Evolutionary conservation across 2,113 vertebrate genomes (phyloP), one percentile per base, ranked within the genome.

Genomic region (Tragulus kanchil): DNA sequence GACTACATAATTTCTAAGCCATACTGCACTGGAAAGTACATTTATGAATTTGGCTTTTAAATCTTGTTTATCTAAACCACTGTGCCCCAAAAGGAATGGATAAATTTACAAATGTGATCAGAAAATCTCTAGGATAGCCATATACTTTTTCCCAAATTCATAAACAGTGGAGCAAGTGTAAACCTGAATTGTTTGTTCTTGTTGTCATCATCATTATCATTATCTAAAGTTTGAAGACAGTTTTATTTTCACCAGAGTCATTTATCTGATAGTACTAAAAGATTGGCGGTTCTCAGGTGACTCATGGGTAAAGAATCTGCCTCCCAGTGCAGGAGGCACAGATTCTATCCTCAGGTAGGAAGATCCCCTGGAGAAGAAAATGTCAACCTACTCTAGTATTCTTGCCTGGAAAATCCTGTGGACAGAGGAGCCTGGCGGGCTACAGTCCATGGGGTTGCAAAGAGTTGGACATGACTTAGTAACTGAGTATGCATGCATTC

Each of bases 1-100:
- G 75, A 26, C 45, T 65, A 48, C 17, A 25, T n/a, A 90, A 89
- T 94, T 84, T 97, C 75, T 87, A 92, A 97, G 75, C 77, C 15
- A 45, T n/a, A 3, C 5, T 88, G 9, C 54, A 89, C 1, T 42
- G 15, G 87, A 62, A 92, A 85, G 21, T 90, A 4, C 8, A 42
- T 84, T 36, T 75, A 16, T 28, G 84, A 73, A 64, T 93, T 94
- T 69, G 28, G 28, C 69, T 93, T 93, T 96, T 83, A 93, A 82
- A 93, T 77, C 7, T 94, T 48, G 62, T 28, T 82, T 83, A 93
- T 86, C 16, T 56, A 78, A 96, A 94, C 31, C 42, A 62, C 50
- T 69, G 45, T 77, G 5, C 1, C 52, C 54, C 56, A 77, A 94
- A 85, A 81, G 48, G 36, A 85, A 56, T 58, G 67, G 28, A 16